Evolutionary conservation across 2,888 invertebrate genomes (phyloP), one percentile per base, ranked within the genome.

Genomic region (Amphiduros pacificus): DNA sequence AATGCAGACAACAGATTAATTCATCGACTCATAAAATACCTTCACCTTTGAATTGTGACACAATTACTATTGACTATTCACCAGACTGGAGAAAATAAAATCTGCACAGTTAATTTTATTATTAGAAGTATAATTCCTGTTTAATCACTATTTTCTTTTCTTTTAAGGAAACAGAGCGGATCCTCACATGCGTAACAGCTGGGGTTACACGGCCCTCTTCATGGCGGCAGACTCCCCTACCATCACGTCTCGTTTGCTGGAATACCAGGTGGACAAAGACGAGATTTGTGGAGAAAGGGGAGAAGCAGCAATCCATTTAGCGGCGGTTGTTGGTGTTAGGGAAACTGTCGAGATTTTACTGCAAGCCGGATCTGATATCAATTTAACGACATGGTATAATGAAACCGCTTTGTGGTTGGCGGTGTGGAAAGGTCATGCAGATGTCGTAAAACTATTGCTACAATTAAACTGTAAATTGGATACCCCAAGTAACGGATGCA

Each of bases 361-460:
- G 9, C 49, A 61, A 1, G 28, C 29, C 27, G 65, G 65, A 2
- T 44, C 65, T 2, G 55, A 66, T 28, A 44, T 67, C 27, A 63
- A 67, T 59, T 41, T 32, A 22, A 9, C 32, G 31, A 66, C 65
- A n/a, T 28, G 54, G n/a, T 53, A 61, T 40, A 55, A 66, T 26
- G 65, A 66, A 41, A 67, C 57, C 2, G n/a, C 55, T 4, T 55
- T 67, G 24, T 66, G 65, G 67, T 54, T 67, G 31, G 67, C 65
- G 20, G 63, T 50, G 9, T 63, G 62, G 62, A 65, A 65, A 29
- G 60, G 61, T 17, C 65, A 65, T 40, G 54, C 29, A 31, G 59
- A 65, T 48, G 48, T 61, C 6, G 44, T 41, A 2, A 27, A 49
- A 6, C 29, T 60, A 26, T 55, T 65, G 20, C 24, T 67, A 6